Evolutionary conservation across 2,888 invertebrate genomes (phyloP), one percentile per base, ranked within the genome.

Genomic region (Amphiduros pacificus): DNA sequence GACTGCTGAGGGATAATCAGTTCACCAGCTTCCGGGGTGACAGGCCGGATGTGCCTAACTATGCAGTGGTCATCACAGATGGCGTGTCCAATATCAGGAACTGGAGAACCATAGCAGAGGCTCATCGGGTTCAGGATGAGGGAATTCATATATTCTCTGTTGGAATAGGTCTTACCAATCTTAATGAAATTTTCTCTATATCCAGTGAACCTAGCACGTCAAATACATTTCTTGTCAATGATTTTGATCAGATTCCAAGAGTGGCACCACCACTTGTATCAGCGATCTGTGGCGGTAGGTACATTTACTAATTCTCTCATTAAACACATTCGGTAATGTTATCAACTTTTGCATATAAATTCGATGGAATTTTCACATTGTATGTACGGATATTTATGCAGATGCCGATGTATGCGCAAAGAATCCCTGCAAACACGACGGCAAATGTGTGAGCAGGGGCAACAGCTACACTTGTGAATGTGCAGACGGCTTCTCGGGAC

Each of bases 351-450:
- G 14, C 36, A 9, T 36, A 36, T 36, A 36, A 36, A 36, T 36
- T 36, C 9, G 14, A 36, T 14, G n/a, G n/a, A n/a, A n/a, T n/a
- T n/a, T n/a, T n/a, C n/a, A n/a, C n/a, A n/a, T n/a, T n/a, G n/a
- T n/a, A n/a, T n/a, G n/a, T n/a, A n/a, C n/a, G n/a, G n/a, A n/a
- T n/a, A n/a, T n/a, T n/a, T n/a, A n/a, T n/a, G 20, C 61, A 68
- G 68, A 68, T 50, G 68, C 66, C 2, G 64, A 66, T 41, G 56
- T 58, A 32, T 67, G 67, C 48, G 51, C 54, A 1, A 44, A 53
- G 29, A 65, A 67, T 58, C 78, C 78, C 9, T 80, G 79, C 55
- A 62, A 63, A 20, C 75, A 78, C 61, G 75, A 73, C 22, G 78
- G 74, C 0, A 65, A 51, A 1, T 78, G 78, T 65, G 32, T 63